A percentile compares a stretch with the other conserved stretches of the same genome.
phyloP scores from a whole-genome alignment of 2,797 vertebrate species.

The Brachymystax lenok region DNA sequence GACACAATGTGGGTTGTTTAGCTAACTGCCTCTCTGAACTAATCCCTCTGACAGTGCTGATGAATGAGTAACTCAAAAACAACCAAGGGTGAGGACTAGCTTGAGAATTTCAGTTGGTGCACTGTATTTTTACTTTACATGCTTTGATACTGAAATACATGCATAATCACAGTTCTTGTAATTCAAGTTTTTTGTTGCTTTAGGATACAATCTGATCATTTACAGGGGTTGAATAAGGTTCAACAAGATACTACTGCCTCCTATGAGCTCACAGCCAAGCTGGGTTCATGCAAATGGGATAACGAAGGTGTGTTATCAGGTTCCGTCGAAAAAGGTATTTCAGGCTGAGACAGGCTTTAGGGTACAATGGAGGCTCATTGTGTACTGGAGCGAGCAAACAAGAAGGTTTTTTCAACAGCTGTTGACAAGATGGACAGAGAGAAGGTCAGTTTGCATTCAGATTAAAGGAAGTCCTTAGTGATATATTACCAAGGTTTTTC shows the following conservation, averaged over 20 bases:
- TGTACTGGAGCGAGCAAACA: background rate
- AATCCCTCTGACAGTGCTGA: slow-evolving; percentile 11
- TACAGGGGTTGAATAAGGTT: background rate
- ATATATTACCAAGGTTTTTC: background rate
- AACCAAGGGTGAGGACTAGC: slow-evolving; percentile 1
- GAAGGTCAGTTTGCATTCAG: background rate
- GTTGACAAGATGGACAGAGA: background rate
- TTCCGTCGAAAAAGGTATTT: slow-evolving; percentile 47
- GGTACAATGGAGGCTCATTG: slow-evolving; percentile 8
- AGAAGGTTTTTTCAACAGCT: background rate
- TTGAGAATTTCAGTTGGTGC: background rate
- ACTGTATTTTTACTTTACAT: background rate
- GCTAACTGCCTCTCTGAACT: background rate
- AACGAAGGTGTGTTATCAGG: slow-evolving; percentile 28
- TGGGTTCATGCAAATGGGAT: slow-evolving; percentile 7
- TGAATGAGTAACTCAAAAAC: background rate
- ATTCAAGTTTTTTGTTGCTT: background rate
- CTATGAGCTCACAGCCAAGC: background rate
- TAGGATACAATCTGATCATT: background rate
- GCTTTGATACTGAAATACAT: background rate
- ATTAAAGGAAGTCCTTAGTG: background rate
- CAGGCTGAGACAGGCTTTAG: slow-evolving; percentile 27
- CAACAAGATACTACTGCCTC: background rate
- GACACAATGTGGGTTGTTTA: slow-evolving; percentile 10
- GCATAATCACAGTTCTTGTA: background rate